Base-by-base conservation (phyloP, 2,888 invertebrate species). In the Coleophora deauratella region DNA sequence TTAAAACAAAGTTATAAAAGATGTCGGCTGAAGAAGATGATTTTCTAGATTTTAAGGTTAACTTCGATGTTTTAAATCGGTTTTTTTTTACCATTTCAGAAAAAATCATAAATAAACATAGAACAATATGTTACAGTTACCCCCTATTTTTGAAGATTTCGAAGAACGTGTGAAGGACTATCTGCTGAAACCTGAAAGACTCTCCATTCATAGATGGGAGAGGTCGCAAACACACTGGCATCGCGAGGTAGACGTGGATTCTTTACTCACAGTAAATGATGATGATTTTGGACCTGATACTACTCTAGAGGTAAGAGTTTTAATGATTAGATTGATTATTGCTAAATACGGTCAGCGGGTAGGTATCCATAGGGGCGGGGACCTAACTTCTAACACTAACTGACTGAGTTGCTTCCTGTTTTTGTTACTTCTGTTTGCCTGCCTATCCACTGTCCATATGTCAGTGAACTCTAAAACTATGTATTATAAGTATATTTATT, bases 171-270 rank as follows among this genome's bases (percentile, higher is more conserved):
- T 94, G 27, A 88, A 89, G 58, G 87, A 89, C 38, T 92, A 91
- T 53, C 74, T 93, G 31, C 72, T 90, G 40, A 88, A 88, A 55
- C 90, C 91, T 1, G 93, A 93, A 56, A 87, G 87, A 45, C 75
- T 94, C 35, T 90, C 93, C 0, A 92, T 94, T 50, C 92, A 94
- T 69, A 86, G 90, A 53, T 88, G 90, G 72, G 88, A 91, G 59
- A 86, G 87, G 53, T 88, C 89, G 13, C 92, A 93, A 57, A 87
- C 87, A 59, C 91, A 89, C 59, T 92, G 90, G 89, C 81, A 87
- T 13, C 70, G 90, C 43, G 66, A 86, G 47, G 72, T 86, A 0
- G 72, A 91, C 57, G 65, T 88, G 13, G 64, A 84, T 40, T 84
- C 88, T 60, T 87, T 59, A 55, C 88, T 64, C 74, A 72, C 62